phyloP scores from a whole-genome alignment of 2,888 invertebrate genomes.

The Aproaerema taeniolella region DNA sequence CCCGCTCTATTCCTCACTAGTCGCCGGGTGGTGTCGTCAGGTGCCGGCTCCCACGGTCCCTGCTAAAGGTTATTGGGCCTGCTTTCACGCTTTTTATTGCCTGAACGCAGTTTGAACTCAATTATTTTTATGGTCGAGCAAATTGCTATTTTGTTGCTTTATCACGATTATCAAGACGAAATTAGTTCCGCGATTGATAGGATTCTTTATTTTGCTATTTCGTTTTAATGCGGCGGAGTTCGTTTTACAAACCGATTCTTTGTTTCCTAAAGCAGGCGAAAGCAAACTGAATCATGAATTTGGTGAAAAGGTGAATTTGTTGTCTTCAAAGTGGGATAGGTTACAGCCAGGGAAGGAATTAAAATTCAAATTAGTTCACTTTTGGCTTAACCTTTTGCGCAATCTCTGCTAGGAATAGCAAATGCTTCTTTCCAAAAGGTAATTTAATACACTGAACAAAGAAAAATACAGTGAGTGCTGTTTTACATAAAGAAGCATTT shows the following conservation, averaged over 20 bases:
- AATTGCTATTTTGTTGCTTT: conserved; percentile 77
- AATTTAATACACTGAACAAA: conserved; percentile 19
- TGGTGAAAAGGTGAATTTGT: too few species aligned
- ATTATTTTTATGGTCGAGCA: conserved; percentile 74
- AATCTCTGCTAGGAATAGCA: too few species aligned
- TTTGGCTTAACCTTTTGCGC: too few species aligned
- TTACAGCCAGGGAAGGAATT: too few species aligned
- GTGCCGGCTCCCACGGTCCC: conserved; percentile 68
- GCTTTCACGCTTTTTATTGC: conserved; percentile 76
- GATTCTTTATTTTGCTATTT: conserved; percentile 42
- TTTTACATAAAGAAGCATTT: conserved; percentile 25
- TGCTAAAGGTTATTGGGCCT: conserved; percentile 72
- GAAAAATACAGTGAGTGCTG: conserved; percentile 16
- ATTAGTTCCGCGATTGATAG: conserved; percentile 69
- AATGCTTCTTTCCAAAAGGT: conserved; percentile 12
- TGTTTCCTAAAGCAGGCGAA: too few species aligned
- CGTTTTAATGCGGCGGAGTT: conserved; percentile 18
- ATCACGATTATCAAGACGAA: conserved; percentile 71
- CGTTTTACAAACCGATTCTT: conserved; percentile 4
- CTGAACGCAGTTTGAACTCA: conserved; percentile 75
- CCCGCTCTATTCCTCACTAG: conserved; percentile 62
- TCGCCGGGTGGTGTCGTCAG: too few species aligned
- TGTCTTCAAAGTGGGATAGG: too few species aligned
- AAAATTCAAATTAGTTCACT: too few species aligned
- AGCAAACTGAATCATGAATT: too few species aligned